Base-by-base conservation (phyloP, 2,113 vertebrate genomes). In the Herpailurus yagouaroundi region DNA sequence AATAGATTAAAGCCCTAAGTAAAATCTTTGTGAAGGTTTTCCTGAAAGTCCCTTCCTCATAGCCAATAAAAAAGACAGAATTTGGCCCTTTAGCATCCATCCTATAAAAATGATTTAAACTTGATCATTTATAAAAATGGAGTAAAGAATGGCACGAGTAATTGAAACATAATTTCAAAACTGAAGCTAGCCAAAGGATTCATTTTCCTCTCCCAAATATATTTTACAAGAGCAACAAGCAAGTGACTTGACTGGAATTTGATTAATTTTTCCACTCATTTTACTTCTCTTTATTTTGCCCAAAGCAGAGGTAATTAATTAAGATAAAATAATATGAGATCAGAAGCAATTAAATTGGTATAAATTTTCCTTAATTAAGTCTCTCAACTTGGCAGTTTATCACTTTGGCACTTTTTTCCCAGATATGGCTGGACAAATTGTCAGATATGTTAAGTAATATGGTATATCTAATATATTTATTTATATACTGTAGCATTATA, bases 341-440 rank as follows among this genome's bases (percentile, higher is more conserved):
- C 69, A 97, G 74, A 94, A 96, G 95, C 66, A 97, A 98, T 98
- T 97, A 98, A 96, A 97, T 79, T 94, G 63, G 71, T 92, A 95
- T 97, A 96, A 93, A 82, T 98, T 98, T 95, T 89, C 77, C 92
- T 97, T 98, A 97, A 97, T 98, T 97, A 98, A 97, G 76, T 97
- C 77, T 95, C 88, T 96, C 48, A 97, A 91, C 48, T 96, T 97
- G 92, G 90, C 95, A 96, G 76, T 92, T 94, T 90, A 94, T 94
- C 91, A 96, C 92, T 97, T 96, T 95, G 66, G 29, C 57, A 60
- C 21, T 31, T 95, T 83, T 93, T 91, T 94, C 97, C 64, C 48
- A 90, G 57, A 84, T 91, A 66, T 48, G 91, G 16, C 3, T 94
- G 27, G 94, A 85, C 23, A 60, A 96, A 95, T 83, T 96, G 38